phyloP scores from a whole-genome alignment of 1,140 invertebrate species.

The Papilio polytes region DNA sequence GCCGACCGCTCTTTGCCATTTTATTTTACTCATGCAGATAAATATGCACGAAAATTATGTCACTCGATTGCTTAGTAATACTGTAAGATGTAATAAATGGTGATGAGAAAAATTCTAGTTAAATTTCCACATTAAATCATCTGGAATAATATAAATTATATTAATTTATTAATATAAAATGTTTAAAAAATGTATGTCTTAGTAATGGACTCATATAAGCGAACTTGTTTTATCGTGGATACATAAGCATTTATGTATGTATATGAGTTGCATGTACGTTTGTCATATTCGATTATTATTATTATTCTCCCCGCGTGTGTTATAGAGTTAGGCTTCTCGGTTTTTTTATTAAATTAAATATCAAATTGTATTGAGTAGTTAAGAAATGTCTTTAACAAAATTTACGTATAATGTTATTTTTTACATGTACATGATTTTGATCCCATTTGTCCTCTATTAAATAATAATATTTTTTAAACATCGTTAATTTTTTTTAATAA shows the following conservation, averaged over 20 bases:
- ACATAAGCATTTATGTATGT: no score
- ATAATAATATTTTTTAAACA: no score
- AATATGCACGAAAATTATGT: background rate
- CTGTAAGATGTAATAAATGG: background rate
- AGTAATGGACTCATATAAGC: background rate
- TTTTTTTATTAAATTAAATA: no score
- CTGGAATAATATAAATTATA: background rate
- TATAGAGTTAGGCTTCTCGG: background rate
- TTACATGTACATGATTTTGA: background rate
- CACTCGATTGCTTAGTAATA: background rate
- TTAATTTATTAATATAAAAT: background rate
- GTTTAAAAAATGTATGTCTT: background rate
- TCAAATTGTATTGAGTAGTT: no score
- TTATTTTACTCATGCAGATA: conserved; percentile 43
- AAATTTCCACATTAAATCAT: background rate
- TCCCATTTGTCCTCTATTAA: no score
- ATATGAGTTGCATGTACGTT: no score
- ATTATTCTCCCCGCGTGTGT: background rate
- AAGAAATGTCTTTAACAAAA: background rate
- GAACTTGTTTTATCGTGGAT: no score
- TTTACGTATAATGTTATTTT: background rate
- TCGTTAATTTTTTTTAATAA: no score
- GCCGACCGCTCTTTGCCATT: conserved; percentile 58
- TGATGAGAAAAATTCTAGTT: background rate
- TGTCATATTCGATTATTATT: background rate